Conservation (phyloP, 2,888 invertebrate genomes). For the Acanthopleura granulata region DNA sequence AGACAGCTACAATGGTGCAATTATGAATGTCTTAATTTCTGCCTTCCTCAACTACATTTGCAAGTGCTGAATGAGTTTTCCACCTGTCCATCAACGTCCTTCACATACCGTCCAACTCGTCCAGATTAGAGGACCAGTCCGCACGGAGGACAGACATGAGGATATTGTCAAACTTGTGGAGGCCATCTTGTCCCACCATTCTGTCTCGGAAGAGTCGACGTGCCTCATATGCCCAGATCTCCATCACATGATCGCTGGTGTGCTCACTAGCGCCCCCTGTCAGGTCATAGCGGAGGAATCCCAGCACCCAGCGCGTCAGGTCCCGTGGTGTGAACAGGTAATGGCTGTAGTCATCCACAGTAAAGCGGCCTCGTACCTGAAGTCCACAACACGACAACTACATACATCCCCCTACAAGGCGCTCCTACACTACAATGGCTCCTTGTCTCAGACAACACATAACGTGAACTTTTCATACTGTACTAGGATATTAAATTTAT, state of each 20-base stretch:
- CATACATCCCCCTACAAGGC: background rate
- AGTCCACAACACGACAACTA: constrained; percentile 5
- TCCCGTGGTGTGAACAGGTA: constrained; percentile 84
- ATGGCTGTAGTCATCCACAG: constrained; percentile 75
- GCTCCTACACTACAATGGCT: no score
- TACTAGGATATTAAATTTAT: no score
- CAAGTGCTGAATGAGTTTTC: no score
- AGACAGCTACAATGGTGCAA: no score
- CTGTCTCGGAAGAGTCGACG: constrained; percentile 82
- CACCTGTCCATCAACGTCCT: no score
- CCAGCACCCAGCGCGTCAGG: constrained; percentile 80
- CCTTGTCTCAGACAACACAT: no score
- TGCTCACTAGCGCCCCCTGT: constrained; percentile 56
- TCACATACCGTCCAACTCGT: constrained; percentile 52
- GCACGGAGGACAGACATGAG: constrained; percentile 72
- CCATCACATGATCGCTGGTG: constrained; percentile 64
- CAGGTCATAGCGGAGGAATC: constrained; percentile 76
- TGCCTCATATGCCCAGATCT: constrained; percentile 84
- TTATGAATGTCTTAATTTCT: no score
- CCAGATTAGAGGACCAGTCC: constrained; percentile 68
- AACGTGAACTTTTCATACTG: no score
- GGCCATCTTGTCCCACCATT: constrained; percentile 78
- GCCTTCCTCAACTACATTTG: no score
- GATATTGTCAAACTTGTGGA: constrained; percentile 77
- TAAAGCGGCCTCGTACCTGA: constrained; percentile 73